Conservation (phyloP, 2,797 vertebrate genomes). For the Meda fulgida region DNA sequence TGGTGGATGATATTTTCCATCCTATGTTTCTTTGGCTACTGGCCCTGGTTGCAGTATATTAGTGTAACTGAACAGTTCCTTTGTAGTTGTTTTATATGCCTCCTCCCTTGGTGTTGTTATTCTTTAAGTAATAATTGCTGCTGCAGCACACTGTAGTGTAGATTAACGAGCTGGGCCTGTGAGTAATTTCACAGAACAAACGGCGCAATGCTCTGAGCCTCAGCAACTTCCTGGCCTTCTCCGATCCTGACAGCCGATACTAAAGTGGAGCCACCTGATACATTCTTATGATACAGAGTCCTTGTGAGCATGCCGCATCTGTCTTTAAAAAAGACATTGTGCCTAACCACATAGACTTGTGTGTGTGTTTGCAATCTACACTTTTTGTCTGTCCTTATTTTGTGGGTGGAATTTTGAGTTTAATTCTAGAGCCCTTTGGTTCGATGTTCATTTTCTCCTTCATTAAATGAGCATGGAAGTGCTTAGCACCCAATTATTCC, state of each 20-base stretch:
- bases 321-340: slow-evolving; percentile 35
- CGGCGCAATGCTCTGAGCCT: slow-evolving; percentile 45
- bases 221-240: slow-evolving; percentile 51
- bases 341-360: slow-evolving; percentile 19
- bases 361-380: neutral
- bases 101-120: slow-evolving; percentile 51
- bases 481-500: slow-evolving; percentile 44
- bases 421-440: slow-evolving; percentile 21
- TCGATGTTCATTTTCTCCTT: slow-evolving; percentile 31
- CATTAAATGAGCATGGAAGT: slow-evolving; percentile 13
- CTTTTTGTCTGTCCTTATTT: slow-evolving; percentile 14
- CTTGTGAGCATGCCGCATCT: slow-evolving; percentile 30
- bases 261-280: slow-evolving; percentile 37
- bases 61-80: slow-evolving; percentile 41
- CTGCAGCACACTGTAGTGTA: slow-evolving; percentile 75
- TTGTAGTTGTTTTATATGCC: slow-evolving; percentile 50
- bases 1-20: slow-evolving; percentile 50
- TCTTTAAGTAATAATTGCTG: slow-evolving; percentile 69
- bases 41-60: slow-evolving; percentile 24
- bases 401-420: slow-evolving; percentile 20
- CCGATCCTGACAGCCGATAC: slow-evolving; percentile 48
- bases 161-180: slow-evolving; percentile 76
- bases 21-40: slow-evolving; percentile 30
- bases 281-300: slow-evolving; percentile 24
- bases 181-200: slow-evolving; percentile 70